These are phyloP conservation scores for Lithosia quadra DNA, from an alignment of 2,888 invertebrate species.

Conservation along the genomic window DNA sequence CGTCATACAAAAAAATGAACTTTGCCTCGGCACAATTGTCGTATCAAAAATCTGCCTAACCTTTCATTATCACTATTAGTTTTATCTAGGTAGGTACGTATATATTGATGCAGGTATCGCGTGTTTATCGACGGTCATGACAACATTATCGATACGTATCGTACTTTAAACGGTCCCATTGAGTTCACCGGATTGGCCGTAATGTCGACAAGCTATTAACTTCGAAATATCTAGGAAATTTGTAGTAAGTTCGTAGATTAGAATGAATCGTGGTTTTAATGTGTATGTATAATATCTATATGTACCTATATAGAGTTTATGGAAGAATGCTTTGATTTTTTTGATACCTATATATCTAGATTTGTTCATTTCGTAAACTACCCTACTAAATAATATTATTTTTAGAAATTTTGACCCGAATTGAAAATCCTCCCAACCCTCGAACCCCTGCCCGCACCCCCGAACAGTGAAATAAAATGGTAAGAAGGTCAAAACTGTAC, in stretches of 20 bases:
- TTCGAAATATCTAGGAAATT: constrained; percentile 51
- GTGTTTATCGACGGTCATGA: constrained; percentile 65
- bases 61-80: constrained; percentile 48
- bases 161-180: constrained; percentile 58
- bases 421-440: too few species aligned
- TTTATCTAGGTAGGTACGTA: constrained; percentile 56
- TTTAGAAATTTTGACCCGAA: too few species aligned
- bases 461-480: too few species aligned
- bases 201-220: constrained; percentile 60
- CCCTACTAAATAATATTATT: too few species aligned
- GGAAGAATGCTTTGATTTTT: not conserved
- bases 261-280: constrained; percentile 40
- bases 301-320: not conserved
- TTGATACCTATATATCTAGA: too few species aligned
- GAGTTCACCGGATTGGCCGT: constrained; percentile 60
- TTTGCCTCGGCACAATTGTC: constrained; percentile 19
- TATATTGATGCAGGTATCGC: constrained; percentile 69
- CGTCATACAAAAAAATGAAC: not conserved
- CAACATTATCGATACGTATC: constrained; percentile 69
- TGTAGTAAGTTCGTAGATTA: constrained; percentile 26
- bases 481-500: too few species aligned
- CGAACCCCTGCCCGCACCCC: too few species aligned
- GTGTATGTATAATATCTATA: not conserved
- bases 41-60: constrained; percentile 47
- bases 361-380: too few species aligned